Percentiles rank a stretch among this genome's conserved stretches.
These are phyloP conservation scores for Glyphotaelius pellucidus DNA, from an alignment of 2,888 invertebrate genomes.

Conservation along the genomic window DNA sequence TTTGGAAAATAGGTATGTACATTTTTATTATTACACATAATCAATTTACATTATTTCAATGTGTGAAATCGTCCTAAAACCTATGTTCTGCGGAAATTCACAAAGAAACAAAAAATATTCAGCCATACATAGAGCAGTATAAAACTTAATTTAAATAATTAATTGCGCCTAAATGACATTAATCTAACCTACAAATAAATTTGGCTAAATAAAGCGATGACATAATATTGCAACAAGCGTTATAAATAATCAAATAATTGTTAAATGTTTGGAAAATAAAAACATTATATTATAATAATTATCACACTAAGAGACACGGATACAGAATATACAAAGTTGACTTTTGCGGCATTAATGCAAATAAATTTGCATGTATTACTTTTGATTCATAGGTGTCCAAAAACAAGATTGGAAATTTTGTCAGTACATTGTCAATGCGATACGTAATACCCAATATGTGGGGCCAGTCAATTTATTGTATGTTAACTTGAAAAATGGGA, in stretches of 20 bases:
- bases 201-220: slow-evolving; percentile 64
- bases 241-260: slow-evolving; percentile 32
- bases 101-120: slow-evolving; percentile 3
- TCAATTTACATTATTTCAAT: background rate
- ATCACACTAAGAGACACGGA: background rate
- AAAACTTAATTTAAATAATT: background rate
- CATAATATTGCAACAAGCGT: slow-evolving; percentile 63
- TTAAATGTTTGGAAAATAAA: background rate
- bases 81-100: background rate
- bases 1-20: background rate
- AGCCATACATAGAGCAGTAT: background rate
- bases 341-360: background rate
- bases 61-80: background rate
- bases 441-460: background rate
- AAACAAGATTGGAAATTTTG: background rate
- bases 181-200: slow-evolving; percentile 56
- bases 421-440: background rate
- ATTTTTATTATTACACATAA: too few species aligned
- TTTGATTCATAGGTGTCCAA: background rate
- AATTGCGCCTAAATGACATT: slow-evolving; percentile 36
- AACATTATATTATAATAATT: slow-evolving; percentile 2
- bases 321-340: background rate
- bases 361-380: background rate
- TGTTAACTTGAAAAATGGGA: background rate
- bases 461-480: background rate